These are phyloP conservation scores for Peromyscus californicus DNA, from an alignment of 2,113 vertebrate genomes.

Conservation along the genomic window DNA sequence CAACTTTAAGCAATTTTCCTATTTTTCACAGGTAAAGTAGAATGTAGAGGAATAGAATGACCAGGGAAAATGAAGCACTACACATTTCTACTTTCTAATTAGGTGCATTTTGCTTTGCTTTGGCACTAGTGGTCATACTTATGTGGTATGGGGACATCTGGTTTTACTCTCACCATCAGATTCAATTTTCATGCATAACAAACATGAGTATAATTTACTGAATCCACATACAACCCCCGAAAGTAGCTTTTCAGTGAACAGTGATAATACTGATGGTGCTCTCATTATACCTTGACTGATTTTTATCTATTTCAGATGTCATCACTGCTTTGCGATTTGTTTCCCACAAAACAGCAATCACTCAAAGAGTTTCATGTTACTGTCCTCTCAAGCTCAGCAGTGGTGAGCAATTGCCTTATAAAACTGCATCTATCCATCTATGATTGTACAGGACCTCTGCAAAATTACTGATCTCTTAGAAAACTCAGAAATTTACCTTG, in stretches of 20 bases:
- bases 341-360: neutral
- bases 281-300: conserved; percentile 58
- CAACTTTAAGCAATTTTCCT: neutral
- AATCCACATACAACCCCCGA: conserved; percentile 67
- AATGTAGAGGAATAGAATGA: neutral
- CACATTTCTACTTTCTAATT: neutral
- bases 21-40: neutral
- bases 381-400: neutral
- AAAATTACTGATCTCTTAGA: neutral
- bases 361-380: conserved; percentile 58
- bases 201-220: conserved; percentile 75
- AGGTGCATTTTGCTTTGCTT: neutral
- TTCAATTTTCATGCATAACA: neutral
- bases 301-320: conserved; percentile 81
- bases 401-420: conserved; percentile 11
- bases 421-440: neutral
- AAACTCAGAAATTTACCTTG: neutral
- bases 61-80: neutral
- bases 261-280: conserved; percentile 38
- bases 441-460: neutral
- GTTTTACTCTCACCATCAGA: conserved; percentile 80
- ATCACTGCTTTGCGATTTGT: conserved; percentile 74
- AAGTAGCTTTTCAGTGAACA: conserved; percentile 71
- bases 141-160: conserved; percentile 39
- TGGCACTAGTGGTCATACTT: neutral